phyloP scores from a whole-genome alignment of 2,113 vertebrate genomes.

The Ptilonorhynchus violaceus region DNA sequence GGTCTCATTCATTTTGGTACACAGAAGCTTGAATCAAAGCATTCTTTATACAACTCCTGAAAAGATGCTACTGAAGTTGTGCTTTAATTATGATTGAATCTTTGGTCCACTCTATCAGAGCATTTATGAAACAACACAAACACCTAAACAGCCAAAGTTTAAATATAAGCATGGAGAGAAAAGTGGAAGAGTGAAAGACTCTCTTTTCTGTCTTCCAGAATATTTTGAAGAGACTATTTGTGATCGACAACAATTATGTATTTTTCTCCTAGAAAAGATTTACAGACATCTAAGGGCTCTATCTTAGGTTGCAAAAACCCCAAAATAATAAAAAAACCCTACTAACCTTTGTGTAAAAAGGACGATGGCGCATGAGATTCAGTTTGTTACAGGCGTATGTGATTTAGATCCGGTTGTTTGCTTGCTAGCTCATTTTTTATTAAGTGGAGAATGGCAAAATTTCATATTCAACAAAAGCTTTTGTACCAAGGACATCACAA shows the following conservation, averaged over 20 bases:
- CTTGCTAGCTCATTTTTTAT: neutral
- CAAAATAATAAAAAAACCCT: neutral
- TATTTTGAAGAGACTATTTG: neutral
- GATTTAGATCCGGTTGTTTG: neutral
- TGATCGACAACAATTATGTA: neutral
- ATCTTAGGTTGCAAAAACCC: neutral
- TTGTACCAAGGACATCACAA: neutral
- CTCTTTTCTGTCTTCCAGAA: neutral
- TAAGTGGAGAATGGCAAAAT: neutral
- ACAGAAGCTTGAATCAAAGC: slow-evolving; percentile 30
- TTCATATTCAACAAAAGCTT: neutral
- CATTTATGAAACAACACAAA: neutral
- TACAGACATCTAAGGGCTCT: neutral
- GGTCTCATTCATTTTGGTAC: slow-evolving; percentile 36
- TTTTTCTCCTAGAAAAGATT: neutral
- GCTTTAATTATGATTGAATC: slow-evolving; percentile 8
- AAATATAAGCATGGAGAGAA: neutral
- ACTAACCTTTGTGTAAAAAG: neutral
- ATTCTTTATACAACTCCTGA: slow-evolving; percentile 20
- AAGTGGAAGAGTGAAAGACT: neutral
- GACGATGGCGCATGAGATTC: neutral
- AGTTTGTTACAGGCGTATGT: neutral
- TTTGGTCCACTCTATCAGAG: neutral
- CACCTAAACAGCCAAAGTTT: neutral
- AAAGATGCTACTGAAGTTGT: slow-evolving; percentile 14